These are phyloP conservation scores for Periophthalmus magnuspinnatus DNA, from an alignment of 2,797 vertebrate species.

Conservation along the genomic window DNA sequence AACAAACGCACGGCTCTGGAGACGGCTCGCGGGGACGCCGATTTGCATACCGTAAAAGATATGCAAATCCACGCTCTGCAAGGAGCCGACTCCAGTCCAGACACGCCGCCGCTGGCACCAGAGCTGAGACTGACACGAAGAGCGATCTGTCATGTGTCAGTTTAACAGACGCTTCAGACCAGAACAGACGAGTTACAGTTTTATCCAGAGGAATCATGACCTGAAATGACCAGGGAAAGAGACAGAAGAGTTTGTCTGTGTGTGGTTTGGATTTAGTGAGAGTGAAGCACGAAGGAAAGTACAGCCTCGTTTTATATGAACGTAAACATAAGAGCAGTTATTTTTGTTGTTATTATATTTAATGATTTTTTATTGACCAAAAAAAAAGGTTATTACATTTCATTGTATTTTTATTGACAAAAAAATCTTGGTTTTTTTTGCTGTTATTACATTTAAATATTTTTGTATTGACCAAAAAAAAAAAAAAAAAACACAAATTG, in stretches of 20 bases:
- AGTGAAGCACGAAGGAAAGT: too few relatives aligned
- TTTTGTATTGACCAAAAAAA: too few relatives aligned
- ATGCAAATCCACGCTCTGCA: slow-evolving; percentile 58
- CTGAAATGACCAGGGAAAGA: slow-evolving; percentile 25
- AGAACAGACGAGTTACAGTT: neutral
- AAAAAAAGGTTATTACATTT: too few relatives aligned
- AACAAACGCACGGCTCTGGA: slow-evolving; percentile 16
- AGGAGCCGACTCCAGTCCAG: slow-evolving; percentile 27
- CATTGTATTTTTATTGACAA: too few relatives aligned
- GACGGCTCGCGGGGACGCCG: slow-evolving; percentile 16
- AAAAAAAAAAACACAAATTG: too few relatives aligned
- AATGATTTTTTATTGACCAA: too few relatives aligned
- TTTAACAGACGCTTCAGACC: neutral
- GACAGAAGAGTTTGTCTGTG: neutral
- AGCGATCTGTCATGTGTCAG: slow-evolving; percentile 10
- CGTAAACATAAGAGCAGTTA: too few relatives aligned
- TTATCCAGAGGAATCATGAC: neutral
- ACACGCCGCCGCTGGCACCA: slow-evolving; percentile 33
- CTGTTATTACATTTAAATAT: too few relatives aligned
- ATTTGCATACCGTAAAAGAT: slow-evolving; percentile 53
- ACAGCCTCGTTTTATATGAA: too few relatives aligned
- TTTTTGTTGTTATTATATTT: too few relatives aligned
- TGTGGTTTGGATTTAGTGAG: too few relatives aligned
- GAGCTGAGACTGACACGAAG: neutral
- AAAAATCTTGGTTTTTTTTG: too few relatives aligned